Base-by-base conservation (phyloP, 1,140 invertebrate species). In the Atta texana region DNA sequence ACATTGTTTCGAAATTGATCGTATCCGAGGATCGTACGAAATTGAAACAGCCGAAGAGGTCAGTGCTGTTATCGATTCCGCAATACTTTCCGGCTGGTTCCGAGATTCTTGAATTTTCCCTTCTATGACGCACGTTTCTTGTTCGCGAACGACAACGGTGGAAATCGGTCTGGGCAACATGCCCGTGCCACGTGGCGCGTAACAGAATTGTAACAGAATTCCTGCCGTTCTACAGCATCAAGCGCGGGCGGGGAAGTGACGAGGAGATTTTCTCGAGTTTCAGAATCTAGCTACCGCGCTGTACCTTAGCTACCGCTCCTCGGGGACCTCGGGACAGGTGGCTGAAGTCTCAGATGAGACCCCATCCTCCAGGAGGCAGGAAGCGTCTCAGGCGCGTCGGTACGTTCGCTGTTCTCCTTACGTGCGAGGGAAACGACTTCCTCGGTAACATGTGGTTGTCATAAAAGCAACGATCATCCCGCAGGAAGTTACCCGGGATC, bases 401-500 rank as follows among this genome's bases (percentile, higher is more conserved):
- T 68, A 78, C 81, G n/a, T 51, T 77, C 72, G 10, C 55, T 14
- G 72, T 88, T 59, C 63, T 66, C 53, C 18, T 59, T 61, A 61
- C 68, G 7, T 61, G 24, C 63, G 34, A 24, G 63, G 63, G 31
- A 69, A 75, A 77, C 53, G 74, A 89, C 88, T 89, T 92, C 86
- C 86, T 84, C 76, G 87, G 88, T 87, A 92, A 92, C 92, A 92
- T 87, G 88, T 92, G 92, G 91, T 91, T 80, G 74, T 88, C 91
- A 87, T 89, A 88, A 91, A 59, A 88, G 75, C 61, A 81, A 75
- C 74, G 85, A 91, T 90, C 87, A 86, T 85, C 88, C 74, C 59
- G 31, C 87, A 85, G 90, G 87, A 91, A 91, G 72, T 72, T 84
- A n/a, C 39, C 55, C 28, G 28, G 18, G 63, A 39, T 72, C 66